phyloP scores from a whole-genome alignment of 92 coral and sea anemone genomes.

The Epizoanthus rinbou region DNA sequence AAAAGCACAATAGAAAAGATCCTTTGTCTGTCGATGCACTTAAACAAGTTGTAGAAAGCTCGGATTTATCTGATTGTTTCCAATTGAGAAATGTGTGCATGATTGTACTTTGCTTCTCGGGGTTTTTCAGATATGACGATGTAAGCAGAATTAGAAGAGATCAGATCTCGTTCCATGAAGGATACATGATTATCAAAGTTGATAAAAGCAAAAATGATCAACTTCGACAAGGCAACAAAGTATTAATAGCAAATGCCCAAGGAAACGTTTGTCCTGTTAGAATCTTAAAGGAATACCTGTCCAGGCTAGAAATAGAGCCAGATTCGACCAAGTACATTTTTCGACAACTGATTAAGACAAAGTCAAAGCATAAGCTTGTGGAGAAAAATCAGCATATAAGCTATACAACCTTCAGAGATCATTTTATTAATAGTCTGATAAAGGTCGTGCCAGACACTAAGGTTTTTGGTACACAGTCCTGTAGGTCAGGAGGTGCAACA shows the following conservation, averaged over 20 bases:
- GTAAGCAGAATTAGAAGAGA: conserved; percentile 31
- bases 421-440: conserved; percentile 28
- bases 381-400: too few species aligned
- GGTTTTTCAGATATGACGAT: conserved; percentile 53
- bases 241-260: conserved; percentile 42
- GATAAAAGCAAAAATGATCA: conserved; percentile 36
- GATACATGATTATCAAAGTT: background rate
- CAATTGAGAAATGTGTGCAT: conserved; percentile 57
- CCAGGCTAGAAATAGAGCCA: background rate
- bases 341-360: conserved; percentile 41
- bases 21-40: conserved; percentile 42
- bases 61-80: conserved; percentile 45
- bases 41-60: conserved; percentile 12
- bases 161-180: conserved; percentile 10
- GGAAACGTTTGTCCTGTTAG: conserved; percentile 47
- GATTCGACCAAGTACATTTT: conserved; percentile 27
- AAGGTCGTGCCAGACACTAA: conserved; percentile 42
- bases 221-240: conserved; percentile 36
- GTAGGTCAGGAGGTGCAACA: conserved; percentile 45
- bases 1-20: conserved; percentile 52
- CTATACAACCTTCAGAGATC: too few species aligned
- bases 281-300: conserved; percentile 4
- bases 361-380: background rate
- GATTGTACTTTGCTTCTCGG: conserved; percentile 47
- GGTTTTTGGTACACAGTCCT: conserved; percentile 44